Percentiles rank a stretch among this genome's conserved stretches.
These are phyloP conservation scores for Protobothrops mucrosquamatus DNA, from an alignment of 2,113 vertebrate genomes.

Conservation along the genomic window DNA sequence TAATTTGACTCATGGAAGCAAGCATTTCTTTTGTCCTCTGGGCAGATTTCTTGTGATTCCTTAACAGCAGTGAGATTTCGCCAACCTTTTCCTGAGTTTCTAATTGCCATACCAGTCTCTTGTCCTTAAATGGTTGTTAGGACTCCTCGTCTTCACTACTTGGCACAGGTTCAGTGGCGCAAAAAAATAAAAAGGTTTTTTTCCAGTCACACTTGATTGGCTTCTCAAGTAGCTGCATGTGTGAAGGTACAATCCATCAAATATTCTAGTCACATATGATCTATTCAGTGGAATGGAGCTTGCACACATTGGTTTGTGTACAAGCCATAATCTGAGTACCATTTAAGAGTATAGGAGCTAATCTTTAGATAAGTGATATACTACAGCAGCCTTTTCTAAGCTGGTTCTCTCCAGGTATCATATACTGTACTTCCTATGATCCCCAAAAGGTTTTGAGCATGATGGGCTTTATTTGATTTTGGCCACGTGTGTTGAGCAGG, in stretches of 20 bases:
- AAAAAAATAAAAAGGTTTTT: background rate
- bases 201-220: background rate
- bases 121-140: background rate
- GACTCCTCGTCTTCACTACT: background rate
- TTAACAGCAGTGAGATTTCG: background rate
- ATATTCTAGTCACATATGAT: background rate
- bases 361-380: background rate
- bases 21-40: background rate
- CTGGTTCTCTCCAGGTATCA: background rate
- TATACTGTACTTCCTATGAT: background rate
- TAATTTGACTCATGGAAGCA: background rate
- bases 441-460: background rate
- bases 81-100: background rate
- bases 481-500: background rate
- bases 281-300: background rate
- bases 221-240: background rate
- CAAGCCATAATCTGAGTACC: background rate
- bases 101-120: background rate
- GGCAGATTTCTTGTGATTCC: background rate
- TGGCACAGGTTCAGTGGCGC: background rate
- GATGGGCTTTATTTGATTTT: background rate
- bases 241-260: background rate
- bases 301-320: background rate
- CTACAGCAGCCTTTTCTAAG: background rate
- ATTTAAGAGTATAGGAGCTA: background rate